Evolutionary conservation across 2,113 vertebrate species (phyloP), one percentile per base, ranked within the genome.

Genomic region (Catharus fuscescens): DNA sequence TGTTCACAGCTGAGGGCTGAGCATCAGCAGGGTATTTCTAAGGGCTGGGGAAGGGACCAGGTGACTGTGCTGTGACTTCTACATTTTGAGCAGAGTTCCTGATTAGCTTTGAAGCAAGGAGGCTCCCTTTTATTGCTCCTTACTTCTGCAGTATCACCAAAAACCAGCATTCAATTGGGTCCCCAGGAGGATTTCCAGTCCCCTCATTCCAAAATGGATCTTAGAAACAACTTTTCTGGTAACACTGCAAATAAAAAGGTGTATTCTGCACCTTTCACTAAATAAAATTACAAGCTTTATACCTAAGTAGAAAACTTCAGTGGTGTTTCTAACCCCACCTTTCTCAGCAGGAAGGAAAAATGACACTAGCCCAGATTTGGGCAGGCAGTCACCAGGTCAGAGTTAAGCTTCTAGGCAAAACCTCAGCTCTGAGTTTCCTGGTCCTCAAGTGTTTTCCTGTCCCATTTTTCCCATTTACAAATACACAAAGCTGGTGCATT

Each of bases 141-240:
- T 84, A 24, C 5, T 57, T 71, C 32, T 54, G 7, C 23, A 29
- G 15, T 7, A 44, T 54, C 32, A 66, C 7, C 6, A 40, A 65
- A 86, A 67, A 38, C 10, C 0, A 1, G 2, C 21, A 54, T 23
- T 14, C 4, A 3, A 1, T 53, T 2, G 0, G 0, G 14, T 80
- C 26, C 6, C 10, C 47, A 40, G 50, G 26, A 76, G 14, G 31
- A 15, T 20, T 81, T 31, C 40, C 42, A 23, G 18, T 3, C 5
- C 2, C 10, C 10, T 91, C 4, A 1, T 60, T 93, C 48, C 24
- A n/a, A 19, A 44, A 18, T 1, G 2, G n/a, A 66, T 26, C 28
- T 71, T 74, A 70, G 76, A 59, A 92, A 59, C 31, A 77, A 5
- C 19, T 54, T 12, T 34, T 38, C 19, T 62, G 42, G 10, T 23